Percentiles rank a stretch among this genome's conserved stretches.
phyloP scores from a whole-genome alignment of 2,888 invertebrate species.

The Gastrophysa polygoni region DNA sequence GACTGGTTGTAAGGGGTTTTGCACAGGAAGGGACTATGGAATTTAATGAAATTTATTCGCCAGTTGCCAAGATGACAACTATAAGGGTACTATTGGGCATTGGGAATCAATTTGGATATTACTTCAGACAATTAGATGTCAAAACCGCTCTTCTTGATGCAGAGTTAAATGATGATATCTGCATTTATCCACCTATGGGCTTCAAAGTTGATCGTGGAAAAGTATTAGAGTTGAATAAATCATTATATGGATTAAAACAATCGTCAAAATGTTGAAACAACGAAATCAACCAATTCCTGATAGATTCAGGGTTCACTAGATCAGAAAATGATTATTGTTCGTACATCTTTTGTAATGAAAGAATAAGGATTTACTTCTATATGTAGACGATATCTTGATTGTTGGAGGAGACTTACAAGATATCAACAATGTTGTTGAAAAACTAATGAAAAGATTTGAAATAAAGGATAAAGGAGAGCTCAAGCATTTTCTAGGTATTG shows the following conservation, averaged over 20 bases:
- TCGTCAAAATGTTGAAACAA: constrained; percentile 13
- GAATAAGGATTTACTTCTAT: not conserved
- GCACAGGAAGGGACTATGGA: not conserved
- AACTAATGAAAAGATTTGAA: constrained; percentile 15
- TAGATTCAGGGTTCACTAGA: not conserved
- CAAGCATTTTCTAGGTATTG: constrained; percentile 27
- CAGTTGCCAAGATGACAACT: constrained; percentile 15
- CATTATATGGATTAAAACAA: not conserved
- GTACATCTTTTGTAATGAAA: no score
- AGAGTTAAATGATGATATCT: no score
- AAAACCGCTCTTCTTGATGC: constrained; percentile 15
- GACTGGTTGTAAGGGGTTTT: constrained; percentile 15
- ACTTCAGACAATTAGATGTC: constrained; percentile 20
- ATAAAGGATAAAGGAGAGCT: constrained; percentile 25
- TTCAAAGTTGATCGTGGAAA: not conserved
- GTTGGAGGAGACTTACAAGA: not conserved
- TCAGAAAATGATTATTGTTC: no score
- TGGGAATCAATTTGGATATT: constrained; percentile 14
- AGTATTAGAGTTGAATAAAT: constrained; percentile 13
- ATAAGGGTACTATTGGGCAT: constrained; percentile 11
- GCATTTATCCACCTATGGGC: constrained; percentile 14
- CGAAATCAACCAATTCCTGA: constrained; percentile 14
- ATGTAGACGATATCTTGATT: not conserved
- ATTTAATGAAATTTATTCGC: constrained; percentile 12
- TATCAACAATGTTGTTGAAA: not conserved